Base-by-base conservation (phyloP, 2,797 vertebrate species). In the Cephalopachus bancanus region DNA sequence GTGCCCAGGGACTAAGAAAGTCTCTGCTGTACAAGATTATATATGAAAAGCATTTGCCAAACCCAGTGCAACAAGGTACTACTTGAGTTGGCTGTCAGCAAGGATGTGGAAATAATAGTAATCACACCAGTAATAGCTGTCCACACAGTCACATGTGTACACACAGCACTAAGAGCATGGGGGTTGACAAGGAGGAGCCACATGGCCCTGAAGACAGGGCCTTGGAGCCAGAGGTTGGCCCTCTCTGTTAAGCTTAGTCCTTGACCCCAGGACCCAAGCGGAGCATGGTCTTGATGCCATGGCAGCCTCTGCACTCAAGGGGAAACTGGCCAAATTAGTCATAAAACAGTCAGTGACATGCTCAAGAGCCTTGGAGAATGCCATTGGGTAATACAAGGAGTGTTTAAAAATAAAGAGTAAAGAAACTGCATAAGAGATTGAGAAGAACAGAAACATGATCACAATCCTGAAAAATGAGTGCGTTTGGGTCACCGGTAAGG, bases 341-440 rank as follows among this genome's bases (percentile, higher is more conserved):
- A 20, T 1, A 10, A 22, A 67, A 64, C 2, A 71, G 44, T 30
- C 24, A 16, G 28, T 1, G 5, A 74, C 7, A 19, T 1, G 28
- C 30, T 57, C 72, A 12, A 57, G 65, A 86, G 74, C 4, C 80
- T 86, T n/a, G 16, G 33, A 24, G 53, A 69, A 57, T 57, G 57
- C 60, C 57, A 4, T 19, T 20, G 51, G 79, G 60, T 14, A 17
- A 64, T 14, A 37, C 2, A 0, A 75, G 9, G 51, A 69, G 37
- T 10, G 15, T 30, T 78, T 28, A 64, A 81, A 88, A 19, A 30
- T 26, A 19, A 26, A 49, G 64, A 53, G 0, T 9, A 26, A 59
- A 76, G 55, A 75, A 28, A 30, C 2, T 0, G 0, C 19, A 2
- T 0, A 6, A 20, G 64, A 75, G 24, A 28, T 5, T 0, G 10